Evolutionary conservation across 2,888 invertebrate genomes (phyloP), one percentile per base, ranked within the genome.

Genomic region (Lycia hirtaria): DNA sequence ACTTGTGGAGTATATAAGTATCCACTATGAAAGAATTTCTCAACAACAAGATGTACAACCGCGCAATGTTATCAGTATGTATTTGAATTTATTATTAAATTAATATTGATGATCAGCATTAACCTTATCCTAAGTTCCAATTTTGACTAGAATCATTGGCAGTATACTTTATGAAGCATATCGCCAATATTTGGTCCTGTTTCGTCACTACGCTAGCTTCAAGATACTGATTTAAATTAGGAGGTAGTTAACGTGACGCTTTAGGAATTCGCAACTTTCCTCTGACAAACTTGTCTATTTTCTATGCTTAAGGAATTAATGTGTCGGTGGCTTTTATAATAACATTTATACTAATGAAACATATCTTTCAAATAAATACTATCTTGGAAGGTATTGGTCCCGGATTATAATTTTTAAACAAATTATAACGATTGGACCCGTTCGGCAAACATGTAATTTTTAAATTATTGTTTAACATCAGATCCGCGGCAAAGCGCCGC

Each of bases 381-480:
- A 92, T 89, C 82, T 86, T 88, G 88, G 90, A 92, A 91, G 89
- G 85, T 90, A 84, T 89, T 90, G 92, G 92, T 92, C 92, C 92
- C 92, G 80, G 80, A 80, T 89, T 91, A 92, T 92, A 92, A 92
- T 92, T 92, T 92, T 92, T 92, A 92, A 92, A 92, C 92, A 92
- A 92, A 92, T 92, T 92, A 92, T 89, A 92, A 87, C 73, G 83
- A 81, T 83, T 89, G 89, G 92, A 90, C 92, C 91, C 90, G 80
- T 83, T 86, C 89, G 89, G 88, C 87, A 87, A 86, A 85, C 81
- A 81, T 82, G 75, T 82, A 81, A 81, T 84, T 84, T 80, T 78
- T 79, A 76, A 83, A 85, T 85, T 83, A 87, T 75, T 83, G 68
- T 77, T 78, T 74, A 80, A 78, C 73, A 76, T 80, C 72, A 79